Conservation (phyloP, 2,113 vertebrate genomes). For the Neotragus moschatus region DNA sequence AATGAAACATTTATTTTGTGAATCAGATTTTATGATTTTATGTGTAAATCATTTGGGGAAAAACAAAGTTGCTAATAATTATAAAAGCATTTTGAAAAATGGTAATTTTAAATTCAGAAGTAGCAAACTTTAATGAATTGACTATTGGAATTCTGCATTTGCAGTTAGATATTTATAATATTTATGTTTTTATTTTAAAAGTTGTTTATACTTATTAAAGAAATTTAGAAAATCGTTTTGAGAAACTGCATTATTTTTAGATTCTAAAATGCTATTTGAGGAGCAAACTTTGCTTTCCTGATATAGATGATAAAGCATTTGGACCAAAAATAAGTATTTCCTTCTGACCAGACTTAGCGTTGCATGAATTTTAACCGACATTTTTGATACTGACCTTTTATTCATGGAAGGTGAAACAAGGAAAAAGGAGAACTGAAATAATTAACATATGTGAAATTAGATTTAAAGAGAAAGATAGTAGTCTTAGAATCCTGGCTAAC, state of each 20-base stretch:
- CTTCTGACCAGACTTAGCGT: not conserved
- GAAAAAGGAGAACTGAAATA: not conserved
- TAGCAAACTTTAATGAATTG: not conserved
- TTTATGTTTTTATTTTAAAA: constrained; percentile 14
- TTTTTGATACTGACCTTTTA: not conserved
- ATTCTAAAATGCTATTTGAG: constrained; percentile 37
- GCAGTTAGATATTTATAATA: constrained; percentile 5
- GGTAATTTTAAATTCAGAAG: not conserved
- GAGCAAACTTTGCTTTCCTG: constrained; percentile 32
- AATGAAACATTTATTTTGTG: constrained; percentile 16
- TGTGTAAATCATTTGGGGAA: not conserved
- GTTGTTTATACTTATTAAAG: not conserved
- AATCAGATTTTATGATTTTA: constrained; percentile 15
- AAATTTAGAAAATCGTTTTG: constrained; percentile 4
- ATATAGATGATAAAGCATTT: constrained; percentile 35
- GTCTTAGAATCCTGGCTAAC: not conserved
- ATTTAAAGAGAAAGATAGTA: constrained; percentile 2
- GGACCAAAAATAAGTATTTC: constrained; percentile 19
- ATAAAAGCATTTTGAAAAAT: constrained; percentile 23
- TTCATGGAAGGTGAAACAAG: not conserved
- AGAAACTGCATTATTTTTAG: not conserved
- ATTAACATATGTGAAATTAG: not conserved
- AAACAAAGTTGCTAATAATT: not conserved
- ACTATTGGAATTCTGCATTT: not conserved
- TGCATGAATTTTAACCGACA: constrained; percentile 27